phyloP scores from a whole-genome alignment of 2,888 invertebrate genomes.

The Tetranychus truncatus region DNA sequence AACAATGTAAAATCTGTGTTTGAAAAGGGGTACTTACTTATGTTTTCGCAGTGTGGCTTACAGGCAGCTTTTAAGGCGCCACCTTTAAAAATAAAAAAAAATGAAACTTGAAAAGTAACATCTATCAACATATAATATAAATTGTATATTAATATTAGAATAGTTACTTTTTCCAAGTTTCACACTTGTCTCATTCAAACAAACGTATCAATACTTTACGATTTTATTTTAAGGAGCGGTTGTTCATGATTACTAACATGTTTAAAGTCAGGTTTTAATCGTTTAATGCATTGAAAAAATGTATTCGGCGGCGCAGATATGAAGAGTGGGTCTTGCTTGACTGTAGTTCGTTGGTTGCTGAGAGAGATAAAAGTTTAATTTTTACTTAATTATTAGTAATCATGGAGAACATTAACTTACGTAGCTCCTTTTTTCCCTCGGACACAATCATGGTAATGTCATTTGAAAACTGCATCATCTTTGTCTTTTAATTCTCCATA shows the following conservation, averaged over 20 bases:
- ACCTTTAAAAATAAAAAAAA: no score
- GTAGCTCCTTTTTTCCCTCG: slow-evolving; percentile 62
- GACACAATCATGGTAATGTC: slow-evolving; percentile 67
- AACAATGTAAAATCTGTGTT: no score
- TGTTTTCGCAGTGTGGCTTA: no score
- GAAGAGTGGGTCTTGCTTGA: slow-evolving; percentile 54
- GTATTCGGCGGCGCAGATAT: slow-evolving; percentile 89
- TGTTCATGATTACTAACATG: slow-evolving; percentile 77
- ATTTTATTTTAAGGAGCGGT: no score
- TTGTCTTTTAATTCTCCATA: slow-evolving; percentile 29
- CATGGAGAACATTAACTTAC: slow-evolving; percentile 31
- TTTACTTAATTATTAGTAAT: not conserved
- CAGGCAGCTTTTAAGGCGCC: no score
- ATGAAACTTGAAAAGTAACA: no score
- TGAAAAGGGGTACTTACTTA: no score
- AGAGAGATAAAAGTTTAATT: not conserved
- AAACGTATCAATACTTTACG: no score
- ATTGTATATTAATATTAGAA: no score
- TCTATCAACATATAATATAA: no score
- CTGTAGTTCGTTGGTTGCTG: slow-evolving; percentile 3
- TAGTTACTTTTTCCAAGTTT: no score
- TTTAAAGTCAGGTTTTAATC: slow-evolving; percentile 62
- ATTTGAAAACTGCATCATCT: slow-evolving; percentile 55
- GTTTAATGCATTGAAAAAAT: slow-evolving; percentile 93
- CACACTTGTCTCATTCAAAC: no score